These are phyloP conservation scores for Apistogramma diplotaenia DNA, from an alignment of 2,113 vertebrate species.

Conservation along the genomic window DNA sequence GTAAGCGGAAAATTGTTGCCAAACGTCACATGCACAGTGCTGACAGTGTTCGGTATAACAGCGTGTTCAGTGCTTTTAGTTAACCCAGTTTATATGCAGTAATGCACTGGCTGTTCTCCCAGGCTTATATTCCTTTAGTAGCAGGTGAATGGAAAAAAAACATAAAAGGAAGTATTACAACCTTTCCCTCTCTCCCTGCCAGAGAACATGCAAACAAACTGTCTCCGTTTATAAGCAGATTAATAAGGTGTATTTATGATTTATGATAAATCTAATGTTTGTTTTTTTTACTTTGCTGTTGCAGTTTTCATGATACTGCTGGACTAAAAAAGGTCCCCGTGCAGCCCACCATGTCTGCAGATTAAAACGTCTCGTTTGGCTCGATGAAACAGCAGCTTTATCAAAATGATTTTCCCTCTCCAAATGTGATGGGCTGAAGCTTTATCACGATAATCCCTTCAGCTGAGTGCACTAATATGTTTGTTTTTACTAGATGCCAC, in stretches of 20 bases:
- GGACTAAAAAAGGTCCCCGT: neutral
- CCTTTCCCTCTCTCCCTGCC: too few relatives aligned
- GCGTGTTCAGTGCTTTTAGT: too few relatives aligned
- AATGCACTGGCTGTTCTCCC: too few relatives aligned
- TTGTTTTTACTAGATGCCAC: constrained; percentile 29
- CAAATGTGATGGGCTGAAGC: constrained; percentile 45
- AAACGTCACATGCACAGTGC: neutral
- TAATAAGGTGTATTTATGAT: neutral
- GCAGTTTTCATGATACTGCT: neutral
- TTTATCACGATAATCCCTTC: constrained; percentile 56
- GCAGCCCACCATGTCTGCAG: constrained; percentile 46
- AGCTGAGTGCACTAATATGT: constrained; percentile 57
- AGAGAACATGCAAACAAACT: too few relatives aligned
- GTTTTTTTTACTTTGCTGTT: neutral
- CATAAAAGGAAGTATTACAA: too few relatives aligned
- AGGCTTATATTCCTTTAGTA: too few relatives aligned
- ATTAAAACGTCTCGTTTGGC: constrained; percentile 54
- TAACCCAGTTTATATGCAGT: too few relatives aligned
- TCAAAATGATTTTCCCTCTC: constrained; percentile 56
- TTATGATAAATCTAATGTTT: neutral
- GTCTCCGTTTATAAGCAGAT: neutral
- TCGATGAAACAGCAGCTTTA: constrained; percentile 57
- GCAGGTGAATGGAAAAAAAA: too few relatives aligned
- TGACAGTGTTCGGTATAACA: neutral
- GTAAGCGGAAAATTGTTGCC: neutral